phyloP scores from a whole-genome alignment of 2,797 vertebrate species.

The Paguma larvata region DNA sequence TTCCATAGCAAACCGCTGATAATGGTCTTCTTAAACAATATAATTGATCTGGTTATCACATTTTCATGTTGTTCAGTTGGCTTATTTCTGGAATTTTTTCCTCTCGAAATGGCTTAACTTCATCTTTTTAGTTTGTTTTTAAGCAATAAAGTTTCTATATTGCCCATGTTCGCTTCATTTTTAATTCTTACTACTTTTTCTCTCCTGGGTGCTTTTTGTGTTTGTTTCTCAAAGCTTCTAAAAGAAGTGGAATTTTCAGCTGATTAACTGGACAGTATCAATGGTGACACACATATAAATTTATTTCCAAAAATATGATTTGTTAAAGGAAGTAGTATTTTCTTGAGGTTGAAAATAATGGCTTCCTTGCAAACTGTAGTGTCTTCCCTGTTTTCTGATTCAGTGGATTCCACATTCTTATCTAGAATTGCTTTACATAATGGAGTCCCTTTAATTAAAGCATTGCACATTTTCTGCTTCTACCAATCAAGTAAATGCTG shows the following conservation, averaged over 20 bases:
- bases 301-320: constrained; percentile 4
- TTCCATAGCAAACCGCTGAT: neutral
- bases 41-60: constrained; percentile 17
- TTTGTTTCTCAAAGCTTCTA: neutral
- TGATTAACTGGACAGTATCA: neutral
- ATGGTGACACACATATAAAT: constrained; percentile 1
- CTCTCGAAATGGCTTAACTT: constrained; percentile 1
- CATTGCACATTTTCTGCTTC: neutral
- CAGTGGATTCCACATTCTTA: neutral
- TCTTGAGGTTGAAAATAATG: constrained; percentile 26
- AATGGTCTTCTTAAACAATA: neutral
- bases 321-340: constrained; percentile 17
- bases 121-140: neutral
- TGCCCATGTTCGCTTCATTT: neutral
- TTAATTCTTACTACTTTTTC: neutral
- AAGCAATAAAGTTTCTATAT: neutral
- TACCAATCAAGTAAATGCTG: neutral
- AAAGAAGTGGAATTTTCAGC: constrained; percentile 14
- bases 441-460: constrained; percentile 4
- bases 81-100: neutral
- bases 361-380: neutral
- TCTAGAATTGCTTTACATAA: neutral
- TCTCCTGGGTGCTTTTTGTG: neutral
- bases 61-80: neutral
- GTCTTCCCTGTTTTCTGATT: constrained; percentile 23